Evolutionary conservation across 2,888 invertebrate species (phyloP), one percentile per base, ranked within the genome.

Genomic region (Phasia obesa): DNA sequence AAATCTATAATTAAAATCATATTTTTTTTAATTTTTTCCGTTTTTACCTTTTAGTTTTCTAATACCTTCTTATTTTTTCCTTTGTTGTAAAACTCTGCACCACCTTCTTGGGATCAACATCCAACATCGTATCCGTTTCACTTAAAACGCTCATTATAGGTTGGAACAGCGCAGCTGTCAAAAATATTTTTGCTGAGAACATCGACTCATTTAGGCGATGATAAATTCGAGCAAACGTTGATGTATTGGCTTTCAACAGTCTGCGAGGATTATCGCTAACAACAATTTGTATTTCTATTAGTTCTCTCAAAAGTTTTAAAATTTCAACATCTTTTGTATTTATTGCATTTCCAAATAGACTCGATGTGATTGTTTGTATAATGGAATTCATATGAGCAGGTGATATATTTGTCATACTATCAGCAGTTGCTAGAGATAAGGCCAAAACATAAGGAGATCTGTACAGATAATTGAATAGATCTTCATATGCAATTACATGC

Each of bases 81-180:
- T 88, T 89, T 4, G 64, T 76, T 5, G 87, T 86, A 35, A 90
- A 88, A 81, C 88, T 89, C 57, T 88, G 87, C 47, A 91, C 93
- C 71, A 95, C 94, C 90, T 98, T 98, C 84, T 96, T 95, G 0
- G 97, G 97, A 91, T 99, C 98, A 42, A 98, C 94, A 89, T 99
- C 98, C 67, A 98, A 93, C 91, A 96, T 97, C 91, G 95, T 95
- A 89, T 98, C 98, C 88, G 97, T 97, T 86, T 97, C 97, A 90
- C 96, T 96, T 47, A 99, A 93, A 55, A 99, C 94, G 70, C 95
- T 94, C 94, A 98, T 96, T 64, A 99, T 95, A 0, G 99, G 98
- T 55, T 95, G 95, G 90, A 98, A 96, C 13, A 99, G 93, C 0
- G 98, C 97, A 1, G 98, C 97, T 3, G 97, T 96, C 23, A 99